phyloP scores from a whole-genome alignment of 2,113 vertebrate species.

The Irena cyanogastra region DNA sequence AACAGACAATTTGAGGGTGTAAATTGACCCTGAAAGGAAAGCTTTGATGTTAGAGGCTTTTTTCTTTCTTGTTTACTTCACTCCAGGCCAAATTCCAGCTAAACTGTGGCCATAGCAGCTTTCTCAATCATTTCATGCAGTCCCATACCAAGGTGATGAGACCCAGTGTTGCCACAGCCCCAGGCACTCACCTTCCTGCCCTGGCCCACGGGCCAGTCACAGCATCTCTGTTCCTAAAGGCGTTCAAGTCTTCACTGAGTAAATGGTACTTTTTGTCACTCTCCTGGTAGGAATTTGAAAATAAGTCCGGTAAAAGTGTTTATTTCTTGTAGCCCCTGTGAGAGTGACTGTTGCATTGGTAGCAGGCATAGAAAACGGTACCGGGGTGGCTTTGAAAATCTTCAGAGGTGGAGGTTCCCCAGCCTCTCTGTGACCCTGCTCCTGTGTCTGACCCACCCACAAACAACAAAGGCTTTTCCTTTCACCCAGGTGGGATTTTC shows the following conservation, averaged over 20 bases:
- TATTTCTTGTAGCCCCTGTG: neutral
- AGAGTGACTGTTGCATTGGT: neutral
- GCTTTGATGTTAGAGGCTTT: conserved; percentile 37
- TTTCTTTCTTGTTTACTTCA: conserved; percentile 17
- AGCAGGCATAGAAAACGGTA: neutral
- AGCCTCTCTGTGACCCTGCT: neutral
- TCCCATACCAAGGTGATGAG: conserved; percentile 24
- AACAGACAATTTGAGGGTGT: neutral
- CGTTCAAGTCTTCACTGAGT: neutral
- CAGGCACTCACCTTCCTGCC: conserved; percentile 1
- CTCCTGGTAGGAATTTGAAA: neutral
- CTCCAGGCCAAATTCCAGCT: conserved; percentile 37
- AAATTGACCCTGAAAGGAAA: conserved; percentile 44
- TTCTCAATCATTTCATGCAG: conserved; percentile 10
- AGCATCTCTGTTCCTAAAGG: neutral
- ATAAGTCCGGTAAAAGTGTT: neutral
- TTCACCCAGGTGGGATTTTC: neutral
- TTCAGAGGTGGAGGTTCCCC: neutral
- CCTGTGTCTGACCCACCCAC: neutral
- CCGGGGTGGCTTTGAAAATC: neutral
- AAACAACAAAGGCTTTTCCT: neutral
- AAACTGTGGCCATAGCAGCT: neutral
- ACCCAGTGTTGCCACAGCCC: neutral
- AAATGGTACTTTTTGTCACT: neutral
- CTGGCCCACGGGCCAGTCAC: neutral